Conservation (phyloP, 2,888 invertebrate species). For the Antheraea assamensis region DNA sequence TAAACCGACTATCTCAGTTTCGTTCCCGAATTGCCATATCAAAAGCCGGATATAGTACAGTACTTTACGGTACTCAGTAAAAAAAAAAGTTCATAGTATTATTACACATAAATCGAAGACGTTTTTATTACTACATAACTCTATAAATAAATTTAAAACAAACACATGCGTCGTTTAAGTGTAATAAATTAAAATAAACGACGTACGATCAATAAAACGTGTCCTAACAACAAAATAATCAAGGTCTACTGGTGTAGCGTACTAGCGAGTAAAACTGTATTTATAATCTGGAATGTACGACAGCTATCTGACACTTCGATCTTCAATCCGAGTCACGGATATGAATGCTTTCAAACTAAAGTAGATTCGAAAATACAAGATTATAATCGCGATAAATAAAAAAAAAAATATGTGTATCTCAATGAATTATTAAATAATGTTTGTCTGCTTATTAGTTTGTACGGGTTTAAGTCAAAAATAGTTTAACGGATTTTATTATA, state of each 20-base stretch:
- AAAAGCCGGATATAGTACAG: too few relatives aligned
- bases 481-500: too few relatives aligned
- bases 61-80: too few relatives aligned
- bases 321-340: constrained; percentile 8
- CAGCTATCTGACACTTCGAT: constrained; percentile 2
- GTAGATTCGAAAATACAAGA: neutral
- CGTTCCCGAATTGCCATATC: too few relatives aligned
- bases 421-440: neutral
- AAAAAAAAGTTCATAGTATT: too few relatives aligned
- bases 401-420: neutral
- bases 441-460: too few relatives aligned
- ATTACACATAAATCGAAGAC: neutral
- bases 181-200: constrained; percentile 6
- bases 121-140: neutral
- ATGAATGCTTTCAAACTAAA: constrained; percentile 1
- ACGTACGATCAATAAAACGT: constrained; percentile 7
- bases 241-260: constrained; percentile 5
- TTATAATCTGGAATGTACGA: constrained; percentile 8
- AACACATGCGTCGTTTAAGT: constrained; percentile 1
- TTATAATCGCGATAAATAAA: neutral
- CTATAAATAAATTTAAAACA: neutral
- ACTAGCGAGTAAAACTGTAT: constrained; percentile 8
- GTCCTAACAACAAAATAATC: constrained; percentile 11
- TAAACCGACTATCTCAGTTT: too few relatives aligned
- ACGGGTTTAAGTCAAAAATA: too few relatives aligned